Percentiles rank a stretch among this genome's conserved stretches.
phyloP scores from a whole-genome alignment of 92 coral and sea anemone genomes.

The Hydrozoanthus gracilis region DNA sequence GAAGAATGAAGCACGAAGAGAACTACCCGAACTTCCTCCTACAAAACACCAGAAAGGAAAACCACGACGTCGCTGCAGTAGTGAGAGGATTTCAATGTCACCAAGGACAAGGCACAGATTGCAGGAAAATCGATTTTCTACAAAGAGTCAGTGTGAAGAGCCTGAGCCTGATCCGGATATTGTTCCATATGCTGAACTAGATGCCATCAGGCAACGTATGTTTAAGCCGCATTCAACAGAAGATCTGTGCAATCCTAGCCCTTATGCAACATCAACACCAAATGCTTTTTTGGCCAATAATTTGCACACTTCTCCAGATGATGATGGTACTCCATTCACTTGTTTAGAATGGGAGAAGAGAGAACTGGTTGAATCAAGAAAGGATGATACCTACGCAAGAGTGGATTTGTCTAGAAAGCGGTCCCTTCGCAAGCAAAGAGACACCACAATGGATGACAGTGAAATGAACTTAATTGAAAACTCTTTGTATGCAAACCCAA shows the following conservation, averaged over 20 bases:
- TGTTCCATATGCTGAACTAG: conserved; percentile 88
- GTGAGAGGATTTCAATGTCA: conserved; percentile 60
- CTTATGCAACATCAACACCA: conserved; percentile 90
- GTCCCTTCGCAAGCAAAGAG: conserved; percentile 77
- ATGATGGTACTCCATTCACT: conserved; percentile 63
- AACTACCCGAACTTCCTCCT: conserved; percentile 63
- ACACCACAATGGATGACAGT: conserved; percentile 77
- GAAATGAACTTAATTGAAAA: conserved; percentile 84
- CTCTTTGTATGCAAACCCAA: conserved; percentile 80
- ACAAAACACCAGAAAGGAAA: conserved; percentile 58
- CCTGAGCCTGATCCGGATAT: conserved; percentile 76
- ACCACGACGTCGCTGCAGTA: conserved; percentile 70
- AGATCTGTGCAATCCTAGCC: conserved; percentile 47
- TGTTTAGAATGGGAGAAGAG: conserved; percentile 74
- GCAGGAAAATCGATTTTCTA: conserved; percentile 35
- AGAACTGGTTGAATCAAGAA: conserved; percentile 34
- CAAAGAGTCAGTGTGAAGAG: conserved; percentile 68
- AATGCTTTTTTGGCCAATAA: conserved; percentile 67
- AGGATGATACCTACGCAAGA: conserved; percentile 68
- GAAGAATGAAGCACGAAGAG: conserved; percentile 64
- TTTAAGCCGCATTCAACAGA: conserved; percentile 12
- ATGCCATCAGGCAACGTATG: conserved; percentile 35
- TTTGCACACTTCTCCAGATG: conserved; percentile 29
- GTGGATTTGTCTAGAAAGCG: conserved; percentile 80
- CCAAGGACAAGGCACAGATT: conserved; percentile 57